Percentiles rank a stretch among this genome's conserved stretches.
phyloP scores from a whole-genome alignment of 2,113 vertebrate species.

The Falco punctatus region DNA sequence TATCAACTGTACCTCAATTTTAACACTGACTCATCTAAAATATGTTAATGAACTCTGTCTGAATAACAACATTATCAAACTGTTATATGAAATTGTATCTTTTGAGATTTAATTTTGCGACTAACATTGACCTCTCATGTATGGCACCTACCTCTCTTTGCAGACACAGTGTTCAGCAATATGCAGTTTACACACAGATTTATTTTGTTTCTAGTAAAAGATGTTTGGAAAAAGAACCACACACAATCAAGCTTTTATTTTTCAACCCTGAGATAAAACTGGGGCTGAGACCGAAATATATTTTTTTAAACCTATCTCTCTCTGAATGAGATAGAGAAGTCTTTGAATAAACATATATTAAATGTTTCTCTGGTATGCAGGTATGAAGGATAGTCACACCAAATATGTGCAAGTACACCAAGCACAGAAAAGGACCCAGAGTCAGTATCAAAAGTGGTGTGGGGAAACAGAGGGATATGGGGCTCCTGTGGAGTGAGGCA shows the following conservation, averaged over 20 bases:
- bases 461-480: background rate
- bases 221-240: background rate
- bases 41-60: background rate
- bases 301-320: background rate
- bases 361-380: background rate
- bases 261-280: background rate
- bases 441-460: background rate
- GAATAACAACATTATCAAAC: background rate
- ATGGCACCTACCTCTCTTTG: background rate
- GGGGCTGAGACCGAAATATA: background rate
- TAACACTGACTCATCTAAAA: background rate
- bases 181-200: background rate
- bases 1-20: background rate
- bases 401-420: background rate
- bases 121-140: background rate
- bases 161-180: background rate
- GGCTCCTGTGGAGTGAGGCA: slow-evolving; percentile 11
- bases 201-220: background rate
- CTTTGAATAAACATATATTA: background rate
- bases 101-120: background rate
- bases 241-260: background rate
- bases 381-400: background rate
- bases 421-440: background rate
- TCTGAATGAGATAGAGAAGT: background rate
- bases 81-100: background rate